Evolutionary conservation across 2,797 vertebrate species (phyloP).

Genomic region (Alcedo atthis): DNA sequence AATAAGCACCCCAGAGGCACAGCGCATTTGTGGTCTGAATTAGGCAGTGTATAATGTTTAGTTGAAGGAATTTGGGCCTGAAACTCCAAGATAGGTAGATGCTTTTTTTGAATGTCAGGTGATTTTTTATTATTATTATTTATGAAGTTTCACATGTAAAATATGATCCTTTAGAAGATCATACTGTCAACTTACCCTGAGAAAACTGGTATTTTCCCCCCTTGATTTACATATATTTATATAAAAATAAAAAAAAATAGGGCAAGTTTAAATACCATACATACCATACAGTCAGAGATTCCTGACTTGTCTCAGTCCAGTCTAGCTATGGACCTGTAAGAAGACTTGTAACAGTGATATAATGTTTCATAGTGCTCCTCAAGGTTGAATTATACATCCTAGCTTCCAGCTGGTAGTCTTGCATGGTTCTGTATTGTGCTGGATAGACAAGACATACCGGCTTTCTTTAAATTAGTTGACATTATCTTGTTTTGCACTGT

Average conservation of each 20-base stretch:
- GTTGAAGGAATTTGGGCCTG: neutral
- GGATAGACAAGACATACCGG: neutral
- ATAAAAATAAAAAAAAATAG: neutral
- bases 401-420: neutral
- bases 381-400: neutral
- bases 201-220: neutral
- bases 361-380: neutral
- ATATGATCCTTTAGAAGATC: neutral
- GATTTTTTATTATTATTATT: neutral
- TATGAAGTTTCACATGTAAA: neutral
- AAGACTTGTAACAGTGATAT: neutral
- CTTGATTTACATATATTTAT: neutral
- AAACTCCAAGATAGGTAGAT: neutral
- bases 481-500: neutral
- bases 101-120: neutral
- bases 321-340: neutral
- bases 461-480: constrained; percentile 12
- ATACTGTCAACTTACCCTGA: neutral
- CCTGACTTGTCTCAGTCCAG: neutral
- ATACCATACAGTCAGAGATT: neutral
- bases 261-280: neutral
- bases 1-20: neutral
- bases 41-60: neutral
- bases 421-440: neutral
- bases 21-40: neutral